Evolutionary conservation across 2,888 invertebrate species (phyloP), one percentile per base, ranked within the genome.

Genomic region (Athalia cordata): DNA sequence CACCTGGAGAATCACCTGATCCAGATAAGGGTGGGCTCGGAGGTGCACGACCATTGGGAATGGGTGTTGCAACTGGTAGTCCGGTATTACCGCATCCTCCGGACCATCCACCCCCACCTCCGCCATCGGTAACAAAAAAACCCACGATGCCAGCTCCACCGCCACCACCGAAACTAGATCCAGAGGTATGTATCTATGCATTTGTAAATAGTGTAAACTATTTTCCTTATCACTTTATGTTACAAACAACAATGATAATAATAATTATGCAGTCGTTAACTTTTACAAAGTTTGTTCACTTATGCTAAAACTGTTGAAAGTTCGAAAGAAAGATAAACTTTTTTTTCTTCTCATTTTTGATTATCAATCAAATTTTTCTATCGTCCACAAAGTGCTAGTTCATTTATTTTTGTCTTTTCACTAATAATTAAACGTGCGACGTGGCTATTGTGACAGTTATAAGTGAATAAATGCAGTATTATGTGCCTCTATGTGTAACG

Each of bases 1-100:
- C 95, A n/a, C 94, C 94, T 0, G 95, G 95, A 3, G 96, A 97
- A 91, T 93, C 93, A 83, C 95, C 96, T 0, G 95, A 96, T 91
- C 93, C 94, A 1, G 94, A 94, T 47, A 92, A 94, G 68, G 94
- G 93, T 74, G 96, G 96, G 9, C 92, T 96, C 86, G 95, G 96
- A 79, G 96, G 96, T 11, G 93, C 95, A 78, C 92, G 97, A 82
- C 96, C 96, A 0, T 90, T 97, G 67, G 96, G 96, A 66, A 90
- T 95, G 82, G 94, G 93, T n/a, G 88, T 92, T 6, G 90, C 92
- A 4, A 84, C 79, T 78, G 84, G 84, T 79, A 86, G 84, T 80
- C 86, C 92, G 68, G 91, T 92, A 11, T 86, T 93, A 80, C 92
- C 92, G 13, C 92, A 87, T 74, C 92, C 93, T 78, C 90, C 92